phyloP scores from a whole-genome alignment of 30 jellyfish, hydroid and myxozoan genomes.

The Pelagia noctiluca region DNA sequence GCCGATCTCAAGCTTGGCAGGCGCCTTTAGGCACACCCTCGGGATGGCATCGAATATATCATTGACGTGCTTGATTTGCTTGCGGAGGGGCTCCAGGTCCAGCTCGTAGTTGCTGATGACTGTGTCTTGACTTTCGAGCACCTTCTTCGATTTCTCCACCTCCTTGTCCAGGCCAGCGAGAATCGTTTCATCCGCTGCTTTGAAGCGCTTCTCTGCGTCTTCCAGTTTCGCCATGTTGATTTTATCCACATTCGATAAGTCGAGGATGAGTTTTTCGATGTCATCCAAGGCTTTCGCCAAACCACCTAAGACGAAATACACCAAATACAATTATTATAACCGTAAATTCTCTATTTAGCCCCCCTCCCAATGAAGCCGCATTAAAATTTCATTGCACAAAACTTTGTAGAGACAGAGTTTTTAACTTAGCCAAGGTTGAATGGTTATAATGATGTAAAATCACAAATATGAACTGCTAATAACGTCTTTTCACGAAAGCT shows the following conservation, averaged over 20 bases:
- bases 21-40: conserved; percentile 56
- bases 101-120: conserved; percentile 49
- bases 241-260: conserved; percentile 52
- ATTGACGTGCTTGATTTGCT: conserved; percentile 58
- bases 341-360: background rate
- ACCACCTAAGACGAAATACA: conserved; percentile 8
- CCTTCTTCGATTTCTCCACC: conserved; percentile 49
- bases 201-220: conserved; percentile 89
- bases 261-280: conserved; percentile 77
- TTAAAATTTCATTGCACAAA: background rate
- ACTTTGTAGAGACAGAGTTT: background rate
- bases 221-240: conserved; percentile 76
- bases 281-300: conserved; percentile 73
- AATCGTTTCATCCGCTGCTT: conserved; percentile 68
- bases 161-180: conserved; percentile 68
- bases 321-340: background rate
- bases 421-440: background rate
- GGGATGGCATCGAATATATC: conserved; percentile 62
- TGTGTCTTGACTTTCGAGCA: conserved; percentile 46
- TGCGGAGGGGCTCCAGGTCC: conserved; percentile 81
- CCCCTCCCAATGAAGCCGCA: background rate
- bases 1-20: conserved; percentile 31
- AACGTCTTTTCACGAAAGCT: too few relatives aligned
- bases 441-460: background rate
- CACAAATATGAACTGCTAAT: background rate